These are phyloP conservation scores for Nemurella pictetii DNA, from an alignment of 2,888 invertebrate genomes.

Conservation along the genomic window DNA sequence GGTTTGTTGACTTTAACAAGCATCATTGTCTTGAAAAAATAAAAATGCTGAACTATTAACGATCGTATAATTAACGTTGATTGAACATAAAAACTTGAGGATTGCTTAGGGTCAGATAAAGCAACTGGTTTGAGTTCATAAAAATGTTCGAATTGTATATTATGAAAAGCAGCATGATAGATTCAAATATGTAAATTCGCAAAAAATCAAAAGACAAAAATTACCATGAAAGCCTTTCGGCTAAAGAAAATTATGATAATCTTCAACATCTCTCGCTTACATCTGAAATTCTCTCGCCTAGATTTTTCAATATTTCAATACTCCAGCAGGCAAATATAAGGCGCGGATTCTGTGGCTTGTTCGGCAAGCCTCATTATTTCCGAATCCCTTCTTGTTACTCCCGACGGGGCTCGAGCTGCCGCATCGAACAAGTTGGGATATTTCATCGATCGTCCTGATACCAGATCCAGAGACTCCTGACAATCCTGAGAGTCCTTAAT, in stretches of 20 bases:
- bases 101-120: no score
- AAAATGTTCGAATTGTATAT: no score
- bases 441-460: background rate
- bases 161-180: no score
- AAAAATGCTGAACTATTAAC: no score
- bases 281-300: background rate
- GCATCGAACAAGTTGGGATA: background rate
- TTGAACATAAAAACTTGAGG: no score
- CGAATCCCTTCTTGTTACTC: background rate
- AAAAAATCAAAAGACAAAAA: constrained; percentile 2
- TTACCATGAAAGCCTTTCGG: background rate
- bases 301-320: constrained; percentile 1
- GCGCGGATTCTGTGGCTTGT: background rate
- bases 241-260: background rate
- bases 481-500: background rate
- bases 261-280: background rate
- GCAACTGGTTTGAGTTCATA: no score
- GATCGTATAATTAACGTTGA: no score
- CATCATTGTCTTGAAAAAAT: no score
- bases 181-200: constrained; percentile 24
- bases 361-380: background rate
- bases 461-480: no score
- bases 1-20: no score
- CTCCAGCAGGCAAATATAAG: background rate
- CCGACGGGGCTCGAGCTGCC: background rate